Evolutionary conservation across 2,797 vertebrate species (phyloP).

Genomic region (Rhadinocentrus ornatus): DNA sequence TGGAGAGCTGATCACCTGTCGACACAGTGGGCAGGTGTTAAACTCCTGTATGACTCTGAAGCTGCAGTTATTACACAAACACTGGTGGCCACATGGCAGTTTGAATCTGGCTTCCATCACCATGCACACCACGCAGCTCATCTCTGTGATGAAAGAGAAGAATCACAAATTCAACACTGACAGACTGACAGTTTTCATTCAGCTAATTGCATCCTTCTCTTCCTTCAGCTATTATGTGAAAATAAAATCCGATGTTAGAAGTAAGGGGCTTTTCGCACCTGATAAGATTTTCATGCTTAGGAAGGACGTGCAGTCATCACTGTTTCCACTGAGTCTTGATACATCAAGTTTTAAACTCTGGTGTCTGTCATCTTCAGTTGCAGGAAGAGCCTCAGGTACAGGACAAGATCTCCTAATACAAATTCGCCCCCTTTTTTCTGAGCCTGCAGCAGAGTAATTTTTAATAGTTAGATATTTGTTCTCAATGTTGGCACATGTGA

Average conservation of each 20-base stretch:
- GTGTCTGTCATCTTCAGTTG: neutral
- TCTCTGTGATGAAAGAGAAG: constrained; percentile 37
- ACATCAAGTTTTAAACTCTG: neutral
- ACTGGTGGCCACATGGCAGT: constrained; percentile 81
- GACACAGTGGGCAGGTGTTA: constrained; percentile 85
- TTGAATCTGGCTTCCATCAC: constrained; percentile 21
- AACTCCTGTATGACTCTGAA: constrained; percentile 58
- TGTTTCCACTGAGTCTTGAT: neutral
- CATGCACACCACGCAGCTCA: constrained; percentile 78
- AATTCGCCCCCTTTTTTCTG: constrained; percentile 39
- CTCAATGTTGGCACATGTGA: neutral
- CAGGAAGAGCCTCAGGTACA: neutral
- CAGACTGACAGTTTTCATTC: neutral
- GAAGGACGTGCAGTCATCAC: neutral
- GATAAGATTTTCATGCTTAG: neutral
- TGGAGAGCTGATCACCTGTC: constrained; percentile 20
- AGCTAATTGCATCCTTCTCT: neutral
- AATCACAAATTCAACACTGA: constrained; percentile 13
- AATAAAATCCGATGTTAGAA: neutral
- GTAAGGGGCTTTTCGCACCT: constrained; percentile 35
- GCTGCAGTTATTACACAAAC: constrained; percentile 77
- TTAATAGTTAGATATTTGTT: neutral
- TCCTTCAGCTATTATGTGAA: neutral
- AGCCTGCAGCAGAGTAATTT: constrained; percentile 67
- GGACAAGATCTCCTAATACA: constrained; percentile 67